Conservation (phyloP, 2,888 invertebrate genomes). For the Anodontia alba region DNA sequence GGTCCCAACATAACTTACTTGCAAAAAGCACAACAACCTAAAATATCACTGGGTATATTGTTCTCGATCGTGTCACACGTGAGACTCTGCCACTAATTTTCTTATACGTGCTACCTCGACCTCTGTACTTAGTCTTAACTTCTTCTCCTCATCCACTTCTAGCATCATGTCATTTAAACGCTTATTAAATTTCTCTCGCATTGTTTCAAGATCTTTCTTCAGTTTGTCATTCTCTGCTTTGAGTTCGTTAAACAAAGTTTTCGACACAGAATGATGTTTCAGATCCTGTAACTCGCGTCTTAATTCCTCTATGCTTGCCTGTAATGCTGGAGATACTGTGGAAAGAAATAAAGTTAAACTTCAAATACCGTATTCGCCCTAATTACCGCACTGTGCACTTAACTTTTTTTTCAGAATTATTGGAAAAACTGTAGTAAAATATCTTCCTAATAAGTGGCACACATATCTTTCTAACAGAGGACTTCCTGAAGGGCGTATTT, state of each 20-base stretch:
- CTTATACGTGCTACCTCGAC: conserved; percentile 85
- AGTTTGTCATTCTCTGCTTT: conserved; percentile 86
- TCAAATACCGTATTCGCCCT: too few relatives aligned
- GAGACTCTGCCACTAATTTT: conserved; percentile 78
- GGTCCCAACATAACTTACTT: neutral
- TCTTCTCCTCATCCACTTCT: conserved; percentile 85
- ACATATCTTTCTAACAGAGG: neutral
- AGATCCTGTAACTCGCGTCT: conserved; percentile 74
- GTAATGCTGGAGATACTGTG: conserved; percentile 50
- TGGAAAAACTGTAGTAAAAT: too few relatives aligned
- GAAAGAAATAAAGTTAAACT: neutral
- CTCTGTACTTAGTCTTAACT: conserved; percentile 84
- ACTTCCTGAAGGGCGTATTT: too few relatives aligned
- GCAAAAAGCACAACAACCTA: conserved; percentile 9
- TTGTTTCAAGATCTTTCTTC: conserved; percentile 74
- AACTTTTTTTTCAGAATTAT: too few relatives aligned
- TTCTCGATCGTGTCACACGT: conserved; percentile 62
- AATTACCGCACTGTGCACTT: too few relatives aligned
- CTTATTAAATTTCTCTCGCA: conserved; percentile 71
- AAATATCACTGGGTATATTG: conserved; percentile 12
- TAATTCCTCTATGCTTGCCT: conserved; percentile 72
- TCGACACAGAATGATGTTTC: conserved; percentile 82
- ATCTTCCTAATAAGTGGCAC: too few relatives aligned
- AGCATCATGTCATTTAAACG: conserved; percentile 80
- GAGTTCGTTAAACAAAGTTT: conserved; percentile 92